A percentile compares a stretch with the other conserved stretches of the same genome.
Evolutionary conservation across 2,113 vertebrate genomes (phyloP).

Genomic region (Apeltes quadracus): DNA sequence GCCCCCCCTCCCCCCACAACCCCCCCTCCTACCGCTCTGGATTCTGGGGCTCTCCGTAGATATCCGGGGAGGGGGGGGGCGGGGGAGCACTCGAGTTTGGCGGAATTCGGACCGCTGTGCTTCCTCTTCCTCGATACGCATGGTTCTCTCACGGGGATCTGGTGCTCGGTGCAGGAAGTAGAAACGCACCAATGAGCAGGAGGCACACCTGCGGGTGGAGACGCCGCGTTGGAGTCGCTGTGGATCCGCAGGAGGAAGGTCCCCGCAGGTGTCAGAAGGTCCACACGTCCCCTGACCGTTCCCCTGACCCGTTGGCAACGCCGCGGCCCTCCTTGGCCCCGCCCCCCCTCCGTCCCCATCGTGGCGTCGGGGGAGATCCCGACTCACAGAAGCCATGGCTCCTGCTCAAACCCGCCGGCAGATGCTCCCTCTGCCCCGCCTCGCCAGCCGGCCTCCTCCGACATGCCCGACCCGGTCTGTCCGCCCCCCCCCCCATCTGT

Average conservation of each 20-base stretch:
- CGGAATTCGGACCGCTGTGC: constrained; percentile 30
- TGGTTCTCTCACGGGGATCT: no score
- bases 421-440: constrained; percentile 72
- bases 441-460: constrained; percentile 65
- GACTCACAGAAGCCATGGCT: constrained; percentile 69
- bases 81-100: constrained; percentile 32
- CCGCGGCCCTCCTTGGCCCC: constrained; percentile 56
- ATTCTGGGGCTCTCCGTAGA: constrained; percentile 56
- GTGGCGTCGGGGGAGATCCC: constrained; percentile 60
- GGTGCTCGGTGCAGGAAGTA: no score
- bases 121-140: background rate
- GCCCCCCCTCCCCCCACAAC: constrained; percentile 31
- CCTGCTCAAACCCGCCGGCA: constrained; percentile 75
- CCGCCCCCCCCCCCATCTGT: constrained; percentile 57
- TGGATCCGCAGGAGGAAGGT: no score
- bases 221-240: no score
- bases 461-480: constrained; percentile 57
- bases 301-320: constrained; percentile 63
- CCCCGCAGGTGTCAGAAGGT: background rate
- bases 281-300: constrained; percentile 15
- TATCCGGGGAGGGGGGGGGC: constrained; percentile 67
- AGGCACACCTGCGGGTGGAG: no score
- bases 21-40: constrained; percentile 8
- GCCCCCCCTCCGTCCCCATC: background rate
- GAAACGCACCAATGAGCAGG: no score